phyloP scores from a whole-genome alignment of 2,797 vertebrate species.

The Enteromius paludinosus region DNA sequence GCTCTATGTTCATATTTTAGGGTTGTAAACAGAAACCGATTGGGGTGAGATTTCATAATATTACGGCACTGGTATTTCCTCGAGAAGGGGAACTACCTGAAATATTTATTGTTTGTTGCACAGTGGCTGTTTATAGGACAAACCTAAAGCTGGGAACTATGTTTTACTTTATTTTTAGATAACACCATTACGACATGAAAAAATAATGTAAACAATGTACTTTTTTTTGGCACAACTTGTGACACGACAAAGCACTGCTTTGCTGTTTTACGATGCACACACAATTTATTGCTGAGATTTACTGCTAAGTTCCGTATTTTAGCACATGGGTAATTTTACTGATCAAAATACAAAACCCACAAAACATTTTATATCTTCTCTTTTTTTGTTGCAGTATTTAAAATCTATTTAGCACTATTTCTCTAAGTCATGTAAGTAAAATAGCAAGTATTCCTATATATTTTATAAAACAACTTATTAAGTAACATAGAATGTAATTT shows the following conservation, averaged over 20 bases:
- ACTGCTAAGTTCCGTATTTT: background rate
- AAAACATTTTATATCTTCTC: background rate
- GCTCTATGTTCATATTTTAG: conserved; percentile 74
- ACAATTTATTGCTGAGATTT: background rate
- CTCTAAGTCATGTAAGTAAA: no score
- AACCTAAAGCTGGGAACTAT: background rate
- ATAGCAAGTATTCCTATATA: background rate
- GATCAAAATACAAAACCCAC: background rate
- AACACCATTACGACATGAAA: background rate
- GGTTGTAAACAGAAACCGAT: conserved; percentile 61
- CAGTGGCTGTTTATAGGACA: background rate
- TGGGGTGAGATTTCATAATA: background rate
- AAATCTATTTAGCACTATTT: no score
- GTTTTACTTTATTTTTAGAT: background rate
- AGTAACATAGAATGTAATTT: no score
- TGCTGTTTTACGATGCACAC: background rate
- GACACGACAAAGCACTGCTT: no score
- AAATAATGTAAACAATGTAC: background rate
- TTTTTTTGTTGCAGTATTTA: background rate
- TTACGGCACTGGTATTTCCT: background rate
- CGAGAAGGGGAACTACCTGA: background rate
- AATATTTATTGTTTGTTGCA: background rate
- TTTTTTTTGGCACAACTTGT: background rate
- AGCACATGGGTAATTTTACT: background rate
- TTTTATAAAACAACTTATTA: no score